Evolutionary conservation across 2,888 invertebrate species (phyloP), one percentile per base, ranked within the genome.

Genomic region (Zelleria hepariella): DNA sequence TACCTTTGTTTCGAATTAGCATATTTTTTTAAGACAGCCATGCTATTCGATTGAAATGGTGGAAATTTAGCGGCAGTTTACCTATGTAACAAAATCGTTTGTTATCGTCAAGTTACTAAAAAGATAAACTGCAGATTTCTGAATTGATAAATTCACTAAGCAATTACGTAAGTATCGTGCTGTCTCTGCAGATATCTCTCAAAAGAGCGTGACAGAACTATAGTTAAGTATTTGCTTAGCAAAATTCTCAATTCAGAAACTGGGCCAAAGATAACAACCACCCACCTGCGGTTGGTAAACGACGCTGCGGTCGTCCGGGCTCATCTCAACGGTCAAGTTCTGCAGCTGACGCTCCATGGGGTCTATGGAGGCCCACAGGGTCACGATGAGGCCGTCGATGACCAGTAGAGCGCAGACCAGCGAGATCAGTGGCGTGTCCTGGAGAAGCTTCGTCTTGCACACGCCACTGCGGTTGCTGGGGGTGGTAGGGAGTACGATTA

Each of bases 361-460:
- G 82, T 98, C 97, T 61, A 96, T 87, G 56, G 88, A 91, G 10
- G 95, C 92, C 97, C 97, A 98, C 25, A 96, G 86, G 0, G 94
- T 93, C 25, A 96, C 93, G 58, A 97, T 93, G 60, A 95, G 87
- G 1, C 93, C 94, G 75, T 98, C 97, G 65, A 97, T 93, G 58
- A 95, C 88, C 58, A 97, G 89, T 55, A 97, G 90, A 5, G 94
- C 93, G 68, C 94, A 94, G 60, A 98, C 95, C 60, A 97, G 89
- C 54, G 93, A 93, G 70, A 97, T 95, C 49, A 98, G 90, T 66
- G 96, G 96, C 51, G 95, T 95, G 81, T 97, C 97, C 85, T 96
- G 95, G 5, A 98, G 91, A 62, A 97, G 90, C 91, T 96, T 97
- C 68, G 96, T 96, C 80, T 95, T 96, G 65, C 96, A 94, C 0